A percentile compares a stretch with the other conserved stretches of the same genome.
phyloP scores from a whole-genome alignment of 2,888 invertebrate species.

The Epirrita christyi region DNA sequence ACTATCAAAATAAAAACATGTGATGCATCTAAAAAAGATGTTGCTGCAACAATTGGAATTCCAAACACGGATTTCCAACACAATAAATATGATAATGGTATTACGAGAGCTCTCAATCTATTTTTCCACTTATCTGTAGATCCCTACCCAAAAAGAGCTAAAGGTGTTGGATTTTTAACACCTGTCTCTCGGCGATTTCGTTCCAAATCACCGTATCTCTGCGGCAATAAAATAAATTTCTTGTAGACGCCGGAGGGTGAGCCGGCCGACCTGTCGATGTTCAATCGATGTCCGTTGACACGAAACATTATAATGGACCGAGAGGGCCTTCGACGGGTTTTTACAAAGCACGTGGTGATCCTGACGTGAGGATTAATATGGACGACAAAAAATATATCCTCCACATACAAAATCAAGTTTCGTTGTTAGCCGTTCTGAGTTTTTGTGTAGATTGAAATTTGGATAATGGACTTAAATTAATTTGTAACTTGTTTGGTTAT shows the following conservation, averaged over 20 bases:
- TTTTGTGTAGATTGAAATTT: constrained; percentile 64
- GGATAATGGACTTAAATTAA: constrained; percentile 67
- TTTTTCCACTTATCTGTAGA: constrained; percentile 74
- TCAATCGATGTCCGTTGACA: constrained; percentile 83
- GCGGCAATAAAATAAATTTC: constrained; percentile 83
- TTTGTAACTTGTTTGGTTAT: constrained; percentile 59
- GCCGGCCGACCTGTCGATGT: constrained; percentile 74
- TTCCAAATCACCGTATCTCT: constrained; percentile 82
- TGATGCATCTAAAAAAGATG: constrained; percentile 54
- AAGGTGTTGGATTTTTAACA: constrained; percentile 83
- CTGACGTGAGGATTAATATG: constrained; percentile 83
- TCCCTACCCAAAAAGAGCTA: constrained; percentile 69
- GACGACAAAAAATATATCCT: constrained; percentile 77
- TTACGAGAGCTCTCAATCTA: constrained; percentile 76
- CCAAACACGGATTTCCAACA: constrained; percentile 63
- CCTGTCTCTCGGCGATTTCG: constrained; percentile 82
- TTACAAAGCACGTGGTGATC: constrained; percentile 83
- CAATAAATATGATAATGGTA: constrained; percentile 73
- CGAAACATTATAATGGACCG: constrained; percentile 82
- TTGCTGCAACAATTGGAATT: constrained; percentile 62
- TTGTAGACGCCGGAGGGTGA: constrained; percentile 82
- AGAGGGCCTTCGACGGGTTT: constrained; percentile 76
- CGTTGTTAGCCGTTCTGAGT: constrained; percentile 51
- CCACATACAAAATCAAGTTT: constrained; percentile 72
- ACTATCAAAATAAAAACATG: constrained; percentile 54